These are phyloP conservation scores for Panulirus ornatus DNA, from an alignment of 1,140 invertebrate genomes.

Conservation along the genomic window DNA sequence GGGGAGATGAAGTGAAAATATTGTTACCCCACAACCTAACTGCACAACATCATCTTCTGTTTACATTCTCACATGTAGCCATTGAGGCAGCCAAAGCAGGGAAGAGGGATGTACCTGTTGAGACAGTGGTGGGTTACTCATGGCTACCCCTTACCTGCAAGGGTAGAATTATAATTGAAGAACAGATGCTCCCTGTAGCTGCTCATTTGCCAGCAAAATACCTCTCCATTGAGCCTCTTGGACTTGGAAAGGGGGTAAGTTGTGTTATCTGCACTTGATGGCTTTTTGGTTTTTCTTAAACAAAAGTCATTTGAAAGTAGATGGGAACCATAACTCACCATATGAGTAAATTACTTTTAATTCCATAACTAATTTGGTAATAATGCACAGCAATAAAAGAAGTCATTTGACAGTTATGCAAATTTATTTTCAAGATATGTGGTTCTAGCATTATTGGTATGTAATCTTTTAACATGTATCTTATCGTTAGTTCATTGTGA, in stretches of 20 bases:
- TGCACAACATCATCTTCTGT: conserved; percentile 89
- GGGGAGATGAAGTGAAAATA: conserved; percentile 94
- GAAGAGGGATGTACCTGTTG: conserved; percentile 86
- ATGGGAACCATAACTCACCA: too few species aligned
- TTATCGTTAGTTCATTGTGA: too few species aligned
- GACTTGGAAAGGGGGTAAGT: conserved; percentile 92
- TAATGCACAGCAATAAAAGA: too few species aligned
- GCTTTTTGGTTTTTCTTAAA: conserved; percentile 2
- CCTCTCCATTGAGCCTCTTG: conserved; percentile 91
- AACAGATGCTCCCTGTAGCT: conserved; percentile 89
- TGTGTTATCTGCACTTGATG: not conserved
- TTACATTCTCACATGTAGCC: conserved; percentile 93
- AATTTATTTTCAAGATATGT: too few species aligned
- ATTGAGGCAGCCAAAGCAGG: conserved; percentile 82
- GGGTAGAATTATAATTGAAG: conserved; percentile 85
- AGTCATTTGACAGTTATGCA: too few species aligned
- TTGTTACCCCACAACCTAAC: conserved; percentile 88
- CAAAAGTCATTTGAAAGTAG: too few species aligned
- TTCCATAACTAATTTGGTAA: too few species aligned
- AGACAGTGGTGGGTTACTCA: conserved; percentile 93
- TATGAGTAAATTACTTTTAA: too few species aligned
- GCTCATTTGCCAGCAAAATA: conserved; percentile 91
- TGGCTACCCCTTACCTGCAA: conserved; percentile 92
- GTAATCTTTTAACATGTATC: too few species aligned
- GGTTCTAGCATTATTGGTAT: too few species aligned